Conservation (phyloP, 2,888 invertebrate species). For the Drosophila kambysellisi region DNA sequence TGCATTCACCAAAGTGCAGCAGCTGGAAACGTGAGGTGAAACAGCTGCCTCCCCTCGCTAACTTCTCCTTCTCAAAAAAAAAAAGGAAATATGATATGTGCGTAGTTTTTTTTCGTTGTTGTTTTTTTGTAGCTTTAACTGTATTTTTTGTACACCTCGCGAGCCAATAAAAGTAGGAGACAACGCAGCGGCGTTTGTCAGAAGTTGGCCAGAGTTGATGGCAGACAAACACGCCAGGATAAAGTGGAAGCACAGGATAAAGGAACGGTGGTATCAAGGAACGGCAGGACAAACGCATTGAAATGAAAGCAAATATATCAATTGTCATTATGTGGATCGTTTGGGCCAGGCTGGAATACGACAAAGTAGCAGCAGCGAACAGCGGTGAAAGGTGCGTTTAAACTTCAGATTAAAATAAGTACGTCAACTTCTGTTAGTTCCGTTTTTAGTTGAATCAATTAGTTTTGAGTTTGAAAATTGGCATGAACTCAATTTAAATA, state of each 20-base stretch:
- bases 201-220: conserved; percentile 62
- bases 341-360: conserved; percentile 31
- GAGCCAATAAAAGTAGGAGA: conserved; percentile 74
- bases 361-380: conserved; percentile 46
- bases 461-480: background rate
- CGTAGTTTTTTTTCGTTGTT: background rate
- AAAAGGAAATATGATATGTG: conserved; percentile 63
- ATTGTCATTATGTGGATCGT: conserved; percentile 44
- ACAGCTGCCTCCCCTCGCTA: conserved; percentile 4
- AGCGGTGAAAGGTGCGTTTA: conserved; percentile 77
- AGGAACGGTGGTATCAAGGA: background rate
- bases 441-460: fast-evolving
- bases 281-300: conserved; percentile 14
- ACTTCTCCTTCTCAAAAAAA: background rate
- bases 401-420: background rate
- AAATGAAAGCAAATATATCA: conserved; percentile 29
- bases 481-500: background rate
- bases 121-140: conserved; percentile 35
- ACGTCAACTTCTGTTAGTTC: background rate
- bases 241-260: conserved; percentile 1
- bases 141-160: conserved; percentile 1
- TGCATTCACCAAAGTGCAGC: conserved; percentile 51
- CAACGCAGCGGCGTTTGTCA: conserved; percentile 66
- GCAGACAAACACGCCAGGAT: conserved; percentile 46
- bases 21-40: conserved; percentile 73